Evolutionary conservation across 2,113 vertebrate genomes (phyloP).

Genomic region (Ammodytes dubius): DNA sequence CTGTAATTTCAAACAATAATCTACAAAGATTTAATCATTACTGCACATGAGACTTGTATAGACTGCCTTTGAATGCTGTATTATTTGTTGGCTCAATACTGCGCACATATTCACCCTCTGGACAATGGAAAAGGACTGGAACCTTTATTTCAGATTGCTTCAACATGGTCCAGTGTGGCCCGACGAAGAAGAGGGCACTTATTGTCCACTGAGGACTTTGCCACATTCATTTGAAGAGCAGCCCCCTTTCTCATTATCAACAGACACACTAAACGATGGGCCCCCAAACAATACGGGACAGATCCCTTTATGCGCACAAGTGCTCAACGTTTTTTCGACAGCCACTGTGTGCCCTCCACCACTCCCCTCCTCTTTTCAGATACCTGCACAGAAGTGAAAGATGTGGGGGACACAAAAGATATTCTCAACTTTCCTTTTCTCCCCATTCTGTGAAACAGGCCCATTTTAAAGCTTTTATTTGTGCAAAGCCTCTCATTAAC

Average conservation of each 20-base stretch:
- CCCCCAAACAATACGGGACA: slow-evolving; percentile 81
- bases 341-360: slow-evolving; percentile 66
- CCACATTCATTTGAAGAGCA: slow-evolving; percentile 85
- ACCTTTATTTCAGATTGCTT: slow-evolving; percentile 81
- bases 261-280: slow-evolving; percentile 84
- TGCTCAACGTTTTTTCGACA: slow-evolving; percentile 77
- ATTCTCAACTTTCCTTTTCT: slow-evolving; percentile 86
- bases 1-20: slow-evolving; percentile 2
- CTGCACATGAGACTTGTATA: slow-evolving; percentile 8
- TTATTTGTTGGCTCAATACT: slow-evolving; percentile 59
- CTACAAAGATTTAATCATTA: slow-evolving; percentile 4
- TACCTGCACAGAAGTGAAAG: slow-evolving; percentile 86
- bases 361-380: slow-evolving; percentile 81
- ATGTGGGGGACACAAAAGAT: slow-evolving; percentile 83
- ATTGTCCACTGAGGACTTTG: slow-evolving; percentile 82
- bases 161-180: slow-evolving; percentile 80
- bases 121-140: slow-evolving; percentile 67
- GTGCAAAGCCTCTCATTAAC: slow-evolving; percentile 95
- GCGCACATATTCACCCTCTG: slow-evolving; percentile 48
- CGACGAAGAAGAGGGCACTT: slow-evolving; percentile 78
- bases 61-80: slow-evolving; percentile 23
- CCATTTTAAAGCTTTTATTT: slow-evolving; percentile 85
- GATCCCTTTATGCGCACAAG: slow-evolving; percentile 86
- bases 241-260: slow-evolving; percentile 84
- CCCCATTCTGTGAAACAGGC: slow-evolving; percentile 78